Evolutionary conservation across 2,797 vertebrate genomes (phyloP).

Genomic region (Sciurus carolinensis): DNA sequence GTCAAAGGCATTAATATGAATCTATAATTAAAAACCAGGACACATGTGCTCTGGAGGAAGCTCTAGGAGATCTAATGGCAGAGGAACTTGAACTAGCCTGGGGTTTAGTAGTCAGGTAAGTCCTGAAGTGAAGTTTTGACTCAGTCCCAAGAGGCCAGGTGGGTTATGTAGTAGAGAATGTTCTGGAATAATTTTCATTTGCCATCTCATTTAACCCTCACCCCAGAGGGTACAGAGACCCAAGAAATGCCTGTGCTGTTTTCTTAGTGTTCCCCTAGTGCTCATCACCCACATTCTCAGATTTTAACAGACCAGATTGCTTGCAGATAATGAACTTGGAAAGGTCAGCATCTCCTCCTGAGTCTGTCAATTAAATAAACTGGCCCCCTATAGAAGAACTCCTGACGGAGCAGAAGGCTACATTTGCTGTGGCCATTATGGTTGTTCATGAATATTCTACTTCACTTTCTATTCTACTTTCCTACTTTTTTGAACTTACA

Average conservation of each 20-base stretch:
- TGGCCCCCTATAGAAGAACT: not conserved
- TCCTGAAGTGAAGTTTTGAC: not conserved
- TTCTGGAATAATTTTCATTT: not conserved
- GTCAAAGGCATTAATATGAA: not conserved
- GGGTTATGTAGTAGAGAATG: not conserved
- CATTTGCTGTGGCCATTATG: not conserved
- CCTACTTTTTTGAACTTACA: not conserved
- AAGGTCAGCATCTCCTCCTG: not conserved
- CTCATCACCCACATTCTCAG: not conserved
- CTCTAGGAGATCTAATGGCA: not conserved
- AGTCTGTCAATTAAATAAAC: constrained; percentile 1
- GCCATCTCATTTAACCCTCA: not conserved
- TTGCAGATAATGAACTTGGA: constrained; percentile 38
- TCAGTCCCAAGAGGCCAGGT: not conserved
- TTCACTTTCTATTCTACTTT: not conserved
- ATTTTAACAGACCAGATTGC: constrained; percentile 48
- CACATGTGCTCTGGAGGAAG: not conserved
- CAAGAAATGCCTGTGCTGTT: not conserved
- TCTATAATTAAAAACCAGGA: not conserved
- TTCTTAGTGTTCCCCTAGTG: not conserved
- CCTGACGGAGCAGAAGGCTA: not conserved
- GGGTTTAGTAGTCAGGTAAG: not conserved
- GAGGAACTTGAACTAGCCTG: not conserved
- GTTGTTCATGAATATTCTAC: not conserved
- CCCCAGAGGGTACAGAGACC: not conserved